Conservation (phyloP, 2,797 vertebrate species). For the Periparus ater region DNA sequence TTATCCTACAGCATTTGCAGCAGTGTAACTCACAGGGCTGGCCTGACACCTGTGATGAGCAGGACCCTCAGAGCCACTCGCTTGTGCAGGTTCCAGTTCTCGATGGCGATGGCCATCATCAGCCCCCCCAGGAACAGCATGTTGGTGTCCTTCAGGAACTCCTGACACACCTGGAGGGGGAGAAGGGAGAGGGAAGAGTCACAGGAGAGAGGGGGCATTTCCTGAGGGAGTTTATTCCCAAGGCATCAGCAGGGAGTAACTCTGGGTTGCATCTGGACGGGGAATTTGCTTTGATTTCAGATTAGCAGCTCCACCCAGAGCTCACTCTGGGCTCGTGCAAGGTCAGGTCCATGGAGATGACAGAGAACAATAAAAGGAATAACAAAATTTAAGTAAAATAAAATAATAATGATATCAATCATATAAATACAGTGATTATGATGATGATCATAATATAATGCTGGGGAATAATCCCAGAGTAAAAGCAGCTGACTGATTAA, state of each 20-base stretch:
- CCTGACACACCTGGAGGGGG: constrained; percentile 80
- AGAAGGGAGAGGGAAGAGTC: neutral
- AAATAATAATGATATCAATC: neutral
- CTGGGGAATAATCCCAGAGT: neutral
- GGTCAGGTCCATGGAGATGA: neutral
- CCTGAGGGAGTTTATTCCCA: neutral
- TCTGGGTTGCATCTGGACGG: neutral
- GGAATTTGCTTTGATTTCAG: neutral
- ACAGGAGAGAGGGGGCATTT: neutral
- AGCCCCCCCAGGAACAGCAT: constrained; percentile 93
- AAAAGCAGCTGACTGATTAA: neutral
- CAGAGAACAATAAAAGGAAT: neutral
- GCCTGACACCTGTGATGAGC: constrained; percentile 87
- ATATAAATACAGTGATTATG: too few species aligned
- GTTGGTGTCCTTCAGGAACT: constrained; percentile 91
- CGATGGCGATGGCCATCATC: constrained; percentile 90
- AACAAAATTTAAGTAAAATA: neutral
- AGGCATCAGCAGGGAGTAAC: neutral
- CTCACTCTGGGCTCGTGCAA: neutral
- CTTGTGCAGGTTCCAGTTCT: constrained; percentile 91
- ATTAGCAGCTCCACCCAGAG: neutral
- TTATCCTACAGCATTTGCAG: rapidly evolving
- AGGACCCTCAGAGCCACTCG: constrained; percentile 89
- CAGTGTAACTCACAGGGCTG: constrained; percentile 86
- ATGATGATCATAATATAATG: neutral